Evolutionary conservation across 2,888 invertebrate species (phyloP), one percentile per base, ranked within the genome.

Genomic region (Drosophila formosana): DNA sequence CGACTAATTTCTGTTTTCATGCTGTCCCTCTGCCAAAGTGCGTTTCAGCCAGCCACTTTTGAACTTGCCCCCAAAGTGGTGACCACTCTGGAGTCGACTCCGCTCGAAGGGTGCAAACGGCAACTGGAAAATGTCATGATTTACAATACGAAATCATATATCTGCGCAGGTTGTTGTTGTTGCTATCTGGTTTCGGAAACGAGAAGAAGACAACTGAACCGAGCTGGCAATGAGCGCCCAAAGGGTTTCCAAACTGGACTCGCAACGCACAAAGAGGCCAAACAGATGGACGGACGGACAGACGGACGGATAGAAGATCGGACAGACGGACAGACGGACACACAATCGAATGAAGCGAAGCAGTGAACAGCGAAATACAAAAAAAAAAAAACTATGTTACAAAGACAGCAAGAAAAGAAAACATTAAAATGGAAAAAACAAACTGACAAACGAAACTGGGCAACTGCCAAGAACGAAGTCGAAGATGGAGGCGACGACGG

Each of bases 101-200:
- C 32, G 18, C 32, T 32, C 9, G 32, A 32, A 26, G 8, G 8
- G 37, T 5, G n/a, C 11, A 37, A 75, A 75, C 79, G 66, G 75
- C 71, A 88, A 80, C 78, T n/a, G n/a, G n/a, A 80, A 80, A 83
- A 83, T 88, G 88, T 85, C 88, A 88, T 83, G 82, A 83, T 85
- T 83, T 85, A 88, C 88, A 83, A 86, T 85, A 80, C 73, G 86
- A 85, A 82, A 82, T 83, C 83, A 76, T 78, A 78, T 88, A 78
- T 87, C 66, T 84, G 79, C 68, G 45, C 68, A 67, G 73, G 63
- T 62, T 30, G 30, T 37, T 64, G 18, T 47, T 7, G 47, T 70
- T 82, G 82, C 75, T 84, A 83, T 87, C 73, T 82, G 79, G 64
- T 78, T 81, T 72, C 28, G 46, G 50, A 64, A 34, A 30, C 18